Conservation (phyloP, 2,888 invertebrate species). For the Ectobius pallidus region DNA sequence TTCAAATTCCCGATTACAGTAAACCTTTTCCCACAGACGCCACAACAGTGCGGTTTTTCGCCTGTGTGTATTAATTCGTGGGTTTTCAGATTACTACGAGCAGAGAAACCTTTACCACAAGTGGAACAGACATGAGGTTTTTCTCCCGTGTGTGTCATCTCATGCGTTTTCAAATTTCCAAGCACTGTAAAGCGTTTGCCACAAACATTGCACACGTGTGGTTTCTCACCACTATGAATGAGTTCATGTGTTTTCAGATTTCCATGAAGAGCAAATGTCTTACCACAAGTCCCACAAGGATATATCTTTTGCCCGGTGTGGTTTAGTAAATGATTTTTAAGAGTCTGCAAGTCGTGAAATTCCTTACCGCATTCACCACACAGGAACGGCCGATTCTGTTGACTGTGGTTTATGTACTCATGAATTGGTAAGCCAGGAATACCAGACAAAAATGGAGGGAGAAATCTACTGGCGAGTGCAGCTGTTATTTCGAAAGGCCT, state of each 20-base stretch:
- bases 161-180: slow-evolving; percentile 34
- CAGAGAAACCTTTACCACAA: slow-evolving; percentile 46
- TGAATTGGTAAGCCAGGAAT: not conserved
- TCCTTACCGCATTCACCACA: slow-evolving; percentile 21
- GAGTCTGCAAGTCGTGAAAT: not conserved
- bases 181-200: slow-evolving; percentile 31
- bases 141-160: slow-evolving; percentile 42
- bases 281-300: slow-evolving; percentile 46
- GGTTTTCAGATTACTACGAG: slow-evolving; percentile 46
- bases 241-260: slow-evolving; percentile 48
- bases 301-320: slow-evolving; percentile 46
- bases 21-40: slow-evolving; percentile 43
- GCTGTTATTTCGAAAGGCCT: not conserved
- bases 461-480: not conserved
- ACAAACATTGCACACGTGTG: slow-evolving; percentile 26
- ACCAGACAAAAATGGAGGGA: slow-evolving; percentile 16
- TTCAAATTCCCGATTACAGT: slow-evolving; percentile 18
- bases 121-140: slow-evolving; percentile 45
- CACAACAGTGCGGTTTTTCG: slow-evolving; percentile 46
- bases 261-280: slow-evolving; percentile 45
- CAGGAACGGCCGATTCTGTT: not conserved
- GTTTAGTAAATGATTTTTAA: slow-evolving; percentile 42
- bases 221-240: slow-evolving; percentile 47
- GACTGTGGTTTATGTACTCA: not conserved
- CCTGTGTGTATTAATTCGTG: slow-evolving; percentile 47